Conservation (phyloP, 2,113 vertebrate species). For the Capra hircus region DNA sequence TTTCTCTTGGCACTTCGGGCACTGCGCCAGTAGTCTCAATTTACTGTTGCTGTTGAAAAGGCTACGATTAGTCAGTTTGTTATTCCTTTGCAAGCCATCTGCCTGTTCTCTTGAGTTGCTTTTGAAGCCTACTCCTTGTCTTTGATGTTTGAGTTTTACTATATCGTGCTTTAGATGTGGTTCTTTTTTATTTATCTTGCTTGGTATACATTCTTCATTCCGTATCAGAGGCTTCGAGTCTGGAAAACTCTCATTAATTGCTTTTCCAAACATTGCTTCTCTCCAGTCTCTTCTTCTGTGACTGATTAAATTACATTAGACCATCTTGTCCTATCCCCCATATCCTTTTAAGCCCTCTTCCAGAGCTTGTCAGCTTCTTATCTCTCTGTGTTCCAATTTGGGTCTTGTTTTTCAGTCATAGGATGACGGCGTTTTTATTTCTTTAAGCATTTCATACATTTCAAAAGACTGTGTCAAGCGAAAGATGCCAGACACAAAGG, state of each 20-base stretch:
- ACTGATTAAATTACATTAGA: neutral
- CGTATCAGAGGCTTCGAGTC: neutral
- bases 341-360: neutral
- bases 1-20: neutral
- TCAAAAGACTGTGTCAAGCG: neutral
- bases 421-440: neutral
- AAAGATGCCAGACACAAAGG: neutral
- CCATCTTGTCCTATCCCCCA: neutral
- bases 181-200: neutral
- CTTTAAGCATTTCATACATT: neutral
- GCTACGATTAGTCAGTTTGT: neutral
- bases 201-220: neutral
- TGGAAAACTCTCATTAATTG: conserved; percentile 1
- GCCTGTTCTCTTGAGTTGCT: neutral
- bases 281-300: neutral
- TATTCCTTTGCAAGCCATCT: neutral
- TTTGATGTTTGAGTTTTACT: neutral
- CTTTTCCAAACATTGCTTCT: neutral
- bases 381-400: neutral
- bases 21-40: neutral
- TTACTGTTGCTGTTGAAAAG: neutral
- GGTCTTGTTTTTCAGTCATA: neutral
- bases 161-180: neutral
- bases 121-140: neutral
- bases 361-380: neutral